Base-by-base conservation (phyloP, 2,797 vertebrate species). In the Rhinichthys osculus region DNA sequence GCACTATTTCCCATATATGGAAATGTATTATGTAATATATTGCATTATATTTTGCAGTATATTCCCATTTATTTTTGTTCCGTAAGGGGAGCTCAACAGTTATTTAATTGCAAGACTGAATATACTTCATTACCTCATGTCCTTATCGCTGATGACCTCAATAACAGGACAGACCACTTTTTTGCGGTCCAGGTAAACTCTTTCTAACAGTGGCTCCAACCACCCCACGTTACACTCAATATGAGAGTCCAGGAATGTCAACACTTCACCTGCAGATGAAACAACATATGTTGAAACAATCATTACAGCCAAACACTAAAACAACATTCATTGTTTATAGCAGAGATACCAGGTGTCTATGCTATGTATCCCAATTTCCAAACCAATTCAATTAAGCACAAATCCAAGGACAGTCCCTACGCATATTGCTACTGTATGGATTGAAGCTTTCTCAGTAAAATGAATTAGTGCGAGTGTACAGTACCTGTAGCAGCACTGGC, bases 191-290 rank as follows among this genome's bases (percentile, higher is more conserved):
- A 95, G 87, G 42, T 94, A 96, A 82, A 99, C 89, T 90, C 97
- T 95, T 91, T 98, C 97, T 88, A 99, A 90, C 83, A 99, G 96
- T 0, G 98, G 98, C 93, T 99, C 98, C 93, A 99, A 91, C 98
- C 98, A 99, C 5, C 98, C 98, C 86, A 99, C 94, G 0, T 99
- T 99, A 88, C 98, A 99, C 91, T 99, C 98, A 70, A 99, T 85
- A 0, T 99, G 98, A 0, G 98, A 99, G 92, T 99, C 98, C 42
- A 99, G 95, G 92, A 99, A 99, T 0, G 98, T 99, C 85, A 99
- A 93, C 4, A 99, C 96, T 0, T 97, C 92, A 0, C 98, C 98
- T 99, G 90, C 50, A 44, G 10, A 35, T 62, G 64, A 69, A 50
- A 23, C 87, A 38, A 38, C 13, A 57, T 57, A 21, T 40, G 11